Evolutionary conservation across 2,888 invertebrate species (phyloP), one percentile per base, ranked within the genome.

Genomic region (Apotomis capreana): DNA sequence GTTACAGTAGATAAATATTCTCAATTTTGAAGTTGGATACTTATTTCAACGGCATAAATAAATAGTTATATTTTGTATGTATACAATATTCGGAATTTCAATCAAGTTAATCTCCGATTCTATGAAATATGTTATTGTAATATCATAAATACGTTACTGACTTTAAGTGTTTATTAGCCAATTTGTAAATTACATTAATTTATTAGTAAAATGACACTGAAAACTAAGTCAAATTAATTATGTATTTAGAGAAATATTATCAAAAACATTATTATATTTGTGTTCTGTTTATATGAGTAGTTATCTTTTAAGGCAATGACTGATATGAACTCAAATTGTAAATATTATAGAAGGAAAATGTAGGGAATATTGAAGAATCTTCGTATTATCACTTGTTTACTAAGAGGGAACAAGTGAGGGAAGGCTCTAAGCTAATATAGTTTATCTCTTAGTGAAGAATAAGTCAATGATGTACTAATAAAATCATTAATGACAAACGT

Each of bases 261-360:
- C 13, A 62, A 9, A 36, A 69, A 57, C 3, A n/a, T 13, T 62
- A 6, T 49, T 3, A 40, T 64, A 10, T 55, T 57, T 57, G 37
- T 37, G 60, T 61, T 70, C 37, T 13, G 26, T 67, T 70, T n/a
- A 26, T 61, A 60, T 60, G 44, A 61, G 36, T 57, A 62, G 37
- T 76, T 74, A 74, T 77, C 73, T 75, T 76, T 79, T 78, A 81
- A 84, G 83, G 80, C 78, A 84, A 83, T 83, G 85, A 85, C 85
- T 85, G 85, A 85, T 82, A 77, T 60, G 68, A 71, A 81, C 82
- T 83, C 76, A 80, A 80, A 79, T 76, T 82, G 81, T 83, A 82
- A 81, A 79, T 80, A 80, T 57, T 52, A 6, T 67, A 72, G 58
- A 75, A 78, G 78, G 76, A 71, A 78, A 74, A 73, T 68, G 77